Base-by-base conservation (phyloP, 2,113 vertebrate genomes). In the Pituophis catenifer region DNA sequence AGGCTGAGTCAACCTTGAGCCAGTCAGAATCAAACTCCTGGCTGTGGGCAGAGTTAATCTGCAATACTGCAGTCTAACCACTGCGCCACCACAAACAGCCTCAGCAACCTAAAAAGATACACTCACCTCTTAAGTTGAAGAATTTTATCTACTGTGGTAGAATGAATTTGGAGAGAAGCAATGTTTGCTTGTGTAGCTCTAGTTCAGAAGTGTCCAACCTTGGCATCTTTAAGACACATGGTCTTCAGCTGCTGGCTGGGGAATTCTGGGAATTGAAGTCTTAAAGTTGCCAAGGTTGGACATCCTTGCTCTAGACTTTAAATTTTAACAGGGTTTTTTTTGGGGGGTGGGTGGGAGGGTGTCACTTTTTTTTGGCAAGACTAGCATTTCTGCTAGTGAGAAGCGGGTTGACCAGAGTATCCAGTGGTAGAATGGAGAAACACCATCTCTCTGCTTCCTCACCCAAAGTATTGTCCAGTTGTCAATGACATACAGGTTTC, bases 401-500 rank as follows among this genome's bases (percentile, higher is more conserved):
- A 8, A 3, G 23, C 13, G 38, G 44, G 21, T 44, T 44, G 55
- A 57, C n/a, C 65, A n/a, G 23, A 59, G 75, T 50, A n/a, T 90
- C 38, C 44, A 59, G 65, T 44, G 9, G 57, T 33, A n/a, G 24
- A 38, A n/a, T 23, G 26, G 26, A 4, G 11, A 10, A 65, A 10
- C 11, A 19, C 1, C 53, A 52, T 62, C 91, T 88, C 15, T 29
- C 44, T 58, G 44, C 53, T 90, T 86, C 88, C 62, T 15, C 81
- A 59, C 54, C n/a, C 53, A 93, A 89, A 59, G 44, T 86, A 55
- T 81, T 93, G 92, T 59, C 92, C 54, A 52, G 38, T 90, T 93
- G 44, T 90, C 58, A 93, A 62, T 90, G 54, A 93, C 50, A 58
- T 44, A n/a, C 59, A 29, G 38, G 54, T 53, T 90, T 86, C 88